Base-by-base conservation (phyloP, 2,888 invertebrate genomes). In the Eristalinus sepulchralis region DNA sequence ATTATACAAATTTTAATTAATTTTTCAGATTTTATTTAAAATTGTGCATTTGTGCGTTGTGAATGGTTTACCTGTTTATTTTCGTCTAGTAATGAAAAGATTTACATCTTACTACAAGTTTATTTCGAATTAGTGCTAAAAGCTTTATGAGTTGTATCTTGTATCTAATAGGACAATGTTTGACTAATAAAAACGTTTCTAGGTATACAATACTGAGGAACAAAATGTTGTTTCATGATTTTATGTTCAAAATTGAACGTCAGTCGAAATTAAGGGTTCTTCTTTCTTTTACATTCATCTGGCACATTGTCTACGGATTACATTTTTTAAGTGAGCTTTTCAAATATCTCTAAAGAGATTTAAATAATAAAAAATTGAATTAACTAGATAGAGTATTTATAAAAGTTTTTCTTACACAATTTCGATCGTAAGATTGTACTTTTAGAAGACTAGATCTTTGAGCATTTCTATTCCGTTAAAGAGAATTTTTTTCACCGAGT, bases 21-120 rank as follows among this genome's bases (percentile, higher is more conserved):
- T 8, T 47, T 53, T 53, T 13, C 75, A 76, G 27, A 5, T 47
- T 80, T 84, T 81, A 76, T 80, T 84, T 17, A 80, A 84, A 84
- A 81, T 80, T 84, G 84, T 84, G 84, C 84, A 76, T 80, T 84
- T 80, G 80, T 80, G 84, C 84, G 59, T 84, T 66, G 47, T 83
- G 63, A 79, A 20, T 73, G 70, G 66, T 33, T 31, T 60, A 73
- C 62, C 60, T 64, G 10, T 76, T 76, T 73, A 57, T 13, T 55
- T 55, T 36, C 22, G 20, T 57, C n/a, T 57, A 20, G 9, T 34
- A 63, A 22, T 62, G 70, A 60, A 75, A 80, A 80, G 66, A 70
- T 84, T 72, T 33, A 24, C 47, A 62, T 57, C 20, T 62, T 22
- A 31, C 73, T 59, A 66, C 39, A n/a, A 57, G 33, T 27, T 27